A percentile compares a stretch with the other conserved stretches of the same genome.
Conservation (phyloP, 2,797 vertebrate genomes). For the Molossus molossus region DNA sequence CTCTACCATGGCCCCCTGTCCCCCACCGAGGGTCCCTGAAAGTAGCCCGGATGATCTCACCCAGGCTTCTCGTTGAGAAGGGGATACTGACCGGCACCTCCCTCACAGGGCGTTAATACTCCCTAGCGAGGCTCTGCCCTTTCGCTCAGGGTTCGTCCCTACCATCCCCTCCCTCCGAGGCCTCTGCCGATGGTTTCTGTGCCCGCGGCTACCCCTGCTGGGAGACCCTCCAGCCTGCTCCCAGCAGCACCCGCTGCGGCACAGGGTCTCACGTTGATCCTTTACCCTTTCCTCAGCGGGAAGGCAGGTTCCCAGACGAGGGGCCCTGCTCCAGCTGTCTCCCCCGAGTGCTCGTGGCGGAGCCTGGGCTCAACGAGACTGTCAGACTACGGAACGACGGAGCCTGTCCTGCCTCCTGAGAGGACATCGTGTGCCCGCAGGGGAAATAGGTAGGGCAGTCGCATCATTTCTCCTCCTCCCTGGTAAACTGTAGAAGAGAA, state of each 20-base stretch:
- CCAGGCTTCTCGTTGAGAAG: not conserved
- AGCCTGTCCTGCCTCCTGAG: not conserved
- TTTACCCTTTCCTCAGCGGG: not conserved
- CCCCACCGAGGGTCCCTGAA: not conserved
- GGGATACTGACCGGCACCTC: not conserved
- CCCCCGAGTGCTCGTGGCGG: not conserved
- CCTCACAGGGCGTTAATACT: not conserved
- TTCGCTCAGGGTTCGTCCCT: not conserved
- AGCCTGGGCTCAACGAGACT: not conserved
- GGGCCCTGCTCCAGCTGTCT: not conserved
- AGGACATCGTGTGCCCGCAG: not conserved
- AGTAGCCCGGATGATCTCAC: not conserved
- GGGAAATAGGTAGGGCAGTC: not conserved
- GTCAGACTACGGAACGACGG: not conserved
- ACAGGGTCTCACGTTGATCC: not conserved
- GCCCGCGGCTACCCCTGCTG: not conserved
- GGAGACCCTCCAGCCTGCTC: not conserved
- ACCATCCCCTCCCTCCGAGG: rapidly evolving
- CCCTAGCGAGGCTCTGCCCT: not conserved
- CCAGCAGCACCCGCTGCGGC: not conserved
- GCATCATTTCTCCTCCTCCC: not conserved
- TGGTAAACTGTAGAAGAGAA: not conserved
- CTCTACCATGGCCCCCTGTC: not conserved
- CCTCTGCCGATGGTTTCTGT: not conserved
- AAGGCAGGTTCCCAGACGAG: not conserved